These are phyloP conservation scores for Pecten maximus DNA, from an alignment of 2,888 invertebrate species.

Conservation along the genomic window DNA sequence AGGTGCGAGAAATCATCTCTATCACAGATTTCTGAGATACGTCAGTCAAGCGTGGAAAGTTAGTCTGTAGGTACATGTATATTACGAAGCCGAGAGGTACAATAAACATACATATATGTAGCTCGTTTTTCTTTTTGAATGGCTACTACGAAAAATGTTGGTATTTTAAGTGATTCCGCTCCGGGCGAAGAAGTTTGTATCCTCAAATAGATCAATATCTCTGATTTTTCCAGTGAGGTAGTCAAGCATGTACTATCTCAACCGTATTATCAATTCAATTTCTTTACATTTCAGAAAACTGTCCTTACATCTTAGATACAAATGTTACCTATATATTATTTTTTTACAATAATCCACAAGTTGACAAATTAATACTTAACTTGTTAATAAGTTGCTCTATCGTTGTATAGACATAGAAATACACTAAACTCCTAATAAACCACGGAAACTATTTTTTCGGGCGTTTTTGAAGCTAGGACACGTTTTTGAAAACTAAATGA, in stretches of 20 bases:
- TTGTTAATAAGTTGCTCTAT: too few species aligned
- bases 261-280: not conserved
- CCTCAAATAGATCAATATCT: not conserved
- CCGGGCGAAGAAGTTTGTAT: not conserved
- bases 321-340: too few species aligned
- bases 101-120: not conserved
- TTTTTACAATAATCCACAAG: too few species aligned
- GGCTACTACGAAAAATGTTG: not conserved
- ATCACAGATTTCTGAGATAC: not conserved
- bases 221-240: not conserved
- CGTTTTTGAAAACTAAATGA: too few species aligned
- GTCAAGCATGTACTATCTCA: too few species aligned
- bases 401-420: too few species aligned
- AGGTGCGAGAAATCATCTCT: not conserved
- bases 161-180: conserved; percentile 17
- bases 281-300: too few species aligned
- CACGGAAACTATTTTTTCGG: too few species aligned
- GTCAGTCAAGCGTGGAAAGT: not conserved
- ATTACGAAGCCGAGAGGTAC: not conserved
- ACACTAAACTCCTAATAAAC: too few species aligned
- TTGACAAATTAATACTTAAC: too few species aligned
- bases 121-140: not conserved
- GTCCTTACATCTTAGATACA: too few species aligned
- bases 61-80: not conserved
- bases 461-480: too few species aligned